Base-by-base conservation (phyloP, 1,140 invertebrate species). In the Archivesica marissinica region DNA sequence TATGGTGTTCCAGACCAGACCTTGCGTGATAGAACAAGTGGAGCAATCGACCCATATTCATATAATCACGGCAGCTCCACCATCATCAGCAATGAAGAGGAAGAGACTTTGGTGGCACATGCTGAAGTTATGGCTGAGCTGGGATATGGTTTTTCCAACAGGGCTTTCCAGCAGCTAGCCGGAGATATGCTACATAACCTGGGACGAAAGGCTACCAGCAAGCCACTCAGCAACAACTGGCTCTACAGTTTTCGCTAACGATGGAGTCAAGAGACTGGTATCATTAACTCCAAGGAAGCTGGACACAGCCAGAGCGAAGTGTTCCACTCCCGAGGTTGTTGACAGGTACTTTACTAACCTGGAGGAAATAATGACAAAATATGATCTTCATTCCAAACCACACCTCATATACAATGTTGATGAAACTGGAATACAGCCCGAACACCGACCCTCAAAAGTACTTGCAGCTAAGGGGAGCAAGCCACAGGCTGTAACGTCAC, bases 381-480 rank as follows among this genome's bases (percentile, higher is more conserved):
- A 59, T 61, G 23, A 61, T 75, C 70, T 75, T 17, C 50, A 52
- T 20, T 7, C 25, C 4, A 75, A 75, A 47, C 68, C 70, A 0
- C 70, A 77, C 23, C 35, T 35, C 17, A 77, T 77, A 4, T 77
- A 59, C 54, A 77, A 59, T 28, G 9, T 56, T 3, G 75, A 77
- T 25, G 50, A 59, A 39, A 77, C 75, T 25, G 47, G 50, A 0
- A 15, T 77, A 30, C 20, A 56, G 23, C 75, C 75, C 1, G 54
- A 56, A 7, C 52, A 77, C 17, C 30, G 75, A 4, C 75, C 52
- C 17, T 54, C 30, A 77, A 77, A 77, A 41, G 38, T 56, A 0
- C 56, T 77, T 39, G 75, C 52, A 38, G 20, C 75, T 13, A 13
- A 7, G 23, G 50, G 54, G 23, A 56, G 33, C 7, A 76, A 76